A percentile compares a stretch with the other conserved stretches of the same genome.
Conservation (phyloP, 1,140 invertebrate species). For the Ephestia elutella region DNA sequence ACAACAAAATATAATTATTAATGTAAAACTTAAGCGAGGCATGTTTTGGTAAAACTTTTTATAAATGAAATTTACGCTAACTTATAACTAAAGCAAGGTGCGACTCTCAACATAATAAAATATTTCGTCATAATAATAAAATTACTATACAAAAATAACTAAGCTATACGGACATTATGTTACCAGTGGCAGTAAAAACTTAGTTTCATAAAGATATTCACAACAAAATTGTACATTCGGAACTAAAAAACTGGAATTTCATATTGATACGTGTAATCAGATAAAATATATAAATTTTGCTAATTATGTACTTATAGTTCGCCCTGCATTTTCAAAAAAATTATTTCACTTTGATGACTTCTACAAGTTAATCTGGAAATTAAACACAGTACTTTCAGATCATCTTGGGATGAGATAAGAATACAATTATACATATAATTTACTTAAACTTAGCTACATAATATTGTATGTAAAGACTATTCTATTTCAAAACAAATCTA, state of each 20-base stretch:
- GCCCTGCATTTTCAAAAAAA: no score
- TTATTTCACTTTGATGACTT: no score
- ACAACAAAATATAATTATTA: constrained; percentile 45
- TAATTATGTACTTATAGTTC: no score
- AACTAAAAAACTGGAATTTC: not conserved
- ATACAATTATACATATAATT: not conserved
- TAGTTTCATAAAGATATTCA: not conserved
- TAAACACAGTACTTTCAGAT: not conserved
- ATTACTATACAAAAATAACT: constrained; percentile 2
- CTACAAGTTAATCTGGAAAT: not conserved
- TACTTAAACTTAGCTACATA: not conserved
- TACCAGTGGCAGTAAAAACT: constrained; percentile 20
- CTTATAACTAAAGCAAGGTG: constrained; percentile 45
- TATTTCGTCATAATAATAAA: constrained; percentile 2
- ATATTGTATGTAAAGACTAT: not conserved
- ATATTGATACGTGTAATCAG: not conserved
- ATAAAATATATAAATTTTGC: no score
- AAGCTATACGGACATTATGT: constrained; percentile 11
- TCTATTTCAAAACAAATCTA: not conserved
- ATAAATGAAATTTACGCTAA: constrained; percentile 58
- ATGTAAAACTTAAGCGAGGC: constrained; percentile 69
- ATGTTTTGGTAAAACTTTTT: constrained; percentile 69
- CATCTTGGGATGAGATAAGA: not conserved
- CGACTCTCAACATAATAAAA: constrained; percentile 8
- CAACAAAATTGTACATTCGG: constrained; percentile 34